Evolutionary conservation across 2,797 vertebrate genomes (phyloP).

Genomic region (Alectoris magna): DNA sequence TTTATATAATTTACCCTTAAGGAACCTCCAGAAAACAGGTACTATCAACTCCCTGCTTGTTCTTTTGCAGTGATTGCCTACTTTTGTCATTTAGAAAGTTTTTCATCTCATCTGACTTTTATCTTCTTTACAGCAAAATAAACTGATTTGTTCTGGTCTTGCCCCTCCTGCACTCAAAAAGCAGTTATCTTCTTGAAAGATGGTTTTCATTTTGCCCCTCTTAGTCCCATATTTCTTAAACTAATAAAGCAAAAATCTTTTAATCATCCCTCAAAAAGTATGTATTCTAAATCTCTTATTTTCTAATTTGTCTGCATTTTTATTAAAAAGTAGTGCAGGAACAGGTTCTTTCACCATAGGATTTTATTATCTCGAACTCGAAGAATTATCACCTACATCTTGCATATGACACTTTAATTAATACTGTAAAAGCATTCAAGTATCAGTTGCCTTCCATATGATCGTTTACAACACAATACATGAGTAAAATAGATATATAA

Average conservation of each 20-base stretch:
- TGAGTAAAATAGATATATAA: background rate
- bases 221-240: background rate
- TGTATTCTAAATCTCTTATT: background rate
- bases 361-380: background rate
- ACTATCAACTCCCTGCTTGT: background rate
- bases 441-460: background rate
- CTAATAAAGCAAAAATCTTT: background rate
- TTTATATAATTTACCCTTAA: background rate
- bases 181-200: background rate
- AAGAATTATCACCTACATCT: background rate
- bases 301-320: background rate
- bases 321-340: background rate
- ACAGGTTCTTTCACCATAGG: background rate
- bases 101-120: background rate
- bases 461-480: conserved; percentile 1
- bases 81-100: background rate
- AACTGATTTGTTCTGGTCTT: background rate
- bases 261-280: background rate
- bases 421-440: background rate
- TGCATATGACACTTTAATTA: background rate
- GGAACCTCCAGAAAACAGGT: background rate
- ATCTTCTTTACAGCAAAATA: conserved; percentile 6
- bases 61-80: background rate
- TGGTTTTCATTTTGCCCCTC: background rate
- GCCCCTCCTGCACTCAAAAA: background rate